These are phyloP conservation scores for Caenorhabditis briggsae DNA, from an alignment of 1,140 invertebrate genomes.

Conservation along the genomic window DNA sequence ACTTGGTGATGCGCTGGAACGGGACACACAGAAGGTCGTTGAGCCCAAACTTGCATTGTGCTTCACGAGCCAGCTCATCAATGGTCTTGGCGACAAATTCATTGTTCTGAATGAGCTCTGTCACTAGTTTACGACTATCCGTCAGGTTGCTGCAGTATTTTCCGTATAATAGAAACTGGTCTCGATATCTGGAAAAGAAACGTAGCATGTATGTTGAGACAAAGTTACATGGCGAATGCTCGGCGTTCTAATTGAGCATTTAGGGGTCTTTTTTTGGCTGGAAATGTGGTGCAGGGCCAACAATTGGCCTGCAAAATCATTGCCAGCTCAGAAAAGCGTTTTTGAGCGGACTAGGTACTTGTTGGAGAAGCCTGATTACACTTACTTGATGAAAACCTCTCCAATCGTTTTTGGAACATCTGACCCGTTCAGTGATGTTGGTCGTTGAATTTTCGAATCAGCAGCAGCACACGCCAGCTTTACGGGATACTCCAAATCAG, in stretches of 20 bases:
- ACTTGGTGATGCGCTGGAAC: conserved; percentile 97
- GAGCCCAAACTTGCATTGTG: conserved; percentile 94
- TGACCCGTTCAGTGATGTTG: conserved; percentile 59
- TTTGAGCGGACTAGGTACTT: too few species aligned
- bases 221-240: too few species aligned
- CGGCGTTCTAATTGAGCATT: too few species aligned
- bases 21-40: conserved; percentile 94
- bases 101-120: conserved; percentile 83
- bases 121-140: conserved; percentile 84
- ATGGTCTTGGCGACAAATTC: conserved; percentile 68
- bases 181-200: conserved; percentile 80
- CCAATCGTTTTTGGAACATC: conserved; percentile 11
- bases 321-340: too few species aligned
- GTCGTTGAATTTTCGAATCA: conserved; percentile 78
- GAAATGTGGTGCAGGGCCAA: too few species aligned
- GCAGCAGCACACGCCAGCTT: conserved; percentile 78
- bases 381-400: conserved; percentile 79
- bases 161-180: conserved; percentile 92
- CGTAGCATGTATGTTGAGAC: too few species aligned
- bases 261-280: too few species aligned
- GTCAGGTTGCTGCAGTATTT: conserved; percentile 94
- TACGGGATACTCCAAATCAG: conserved; percentile 15
- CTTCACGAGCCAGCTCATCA: conserved; percentile 90
- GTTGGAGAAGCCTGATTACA: not conserved
- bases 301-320: too few species aligned